These are phyloP conservation scores for Brachypalpus laphriformis DNA, from an alignment of 2,888 invertebrate genomes.

Conservation along the genomic window DNA sequence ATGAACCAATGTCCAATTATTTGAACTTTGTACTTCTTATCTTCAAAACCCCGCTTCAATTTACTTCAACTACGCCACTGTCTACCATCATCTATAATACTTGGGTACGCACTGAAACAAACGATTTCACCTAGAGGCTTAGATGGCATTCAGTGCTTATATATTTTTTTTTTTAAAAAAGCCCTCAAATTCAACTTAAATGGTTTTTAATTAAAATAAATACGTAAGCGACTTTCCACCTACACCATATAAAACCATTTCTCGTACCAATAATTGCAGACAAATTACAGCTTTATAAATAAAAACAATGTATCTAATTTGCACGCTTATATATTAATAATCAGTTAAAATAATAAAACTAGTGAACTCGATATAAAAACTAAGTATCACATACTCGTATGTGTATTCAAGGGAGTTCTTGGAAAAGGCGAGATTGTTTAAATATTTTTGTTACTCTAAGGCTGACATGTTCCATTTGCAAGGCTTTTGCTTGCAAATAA, in stretches of 20 bases:
- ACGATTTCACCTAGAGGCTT: constrained; percentile 10
- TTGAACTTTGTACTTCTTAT: not conserved
- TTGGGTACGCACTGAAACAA: not conserved
- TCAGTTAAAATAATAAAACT: too few species aligned
- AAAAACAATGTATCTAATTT: not conserved
- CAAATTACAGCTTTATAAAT: not conserved
- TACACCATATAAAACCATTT: not conserved
- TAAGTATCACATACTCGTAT: too few species aligned
- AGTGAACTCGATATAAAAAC: too few species aligned
- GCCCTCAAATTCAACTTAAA: constrained; percentile 45
- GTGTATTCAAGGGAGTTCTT: not conserved
- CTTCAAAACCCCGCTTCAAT: not conserved
- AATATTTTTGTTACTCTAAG: not conserved
- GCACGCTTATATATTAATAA: not conserved
- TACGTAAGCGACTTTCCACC: not conserved
- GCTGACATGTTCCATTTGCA: not conserved
- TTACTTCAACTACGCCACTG: constrained; percentile 15
- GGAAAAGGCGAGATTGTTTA: not conserved
- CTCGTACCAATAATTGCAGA: constrained; percentile 3
- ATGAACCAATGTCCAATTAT: too few species aligned
- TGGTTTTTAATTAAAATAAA: constrained; percentile 11
- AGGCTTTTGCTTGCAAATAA: not conserved
- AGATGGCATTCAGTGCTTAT: constrained; percentile 26
- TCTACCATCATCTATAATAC: constrained; percentile 46
- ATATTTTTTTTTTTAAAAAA: not conserved